Conservation (phyloP, 2,797 vertebrate genomes). For the Peromyscus eremicus region DNA sequence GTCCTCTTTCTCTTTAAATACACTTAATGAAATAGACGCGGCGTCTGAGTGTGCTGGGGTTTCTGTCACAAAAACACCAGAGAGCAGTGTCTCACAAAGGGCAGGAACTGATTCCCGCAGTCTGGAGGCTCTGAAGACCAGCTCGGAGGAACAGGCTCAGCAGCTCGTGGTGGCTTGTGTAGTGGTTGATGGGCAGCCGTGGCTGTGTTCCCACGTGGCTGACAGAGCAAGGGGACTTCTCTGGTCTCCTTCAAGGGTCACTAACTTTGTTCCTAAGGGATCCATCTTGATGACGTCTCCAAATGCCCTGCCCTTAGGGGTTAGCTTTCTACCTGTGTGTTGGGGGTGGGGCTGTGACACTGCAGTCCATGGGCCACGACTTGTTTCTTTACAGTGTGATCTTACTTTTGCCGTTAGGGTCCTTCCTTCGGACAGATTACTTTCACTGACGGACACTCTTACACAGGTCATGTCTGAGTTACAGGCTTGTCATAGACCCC, state of each 20-base stretch:
- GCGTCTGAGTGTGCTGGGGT: background rate
- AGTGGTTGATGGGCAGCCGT: background rate
- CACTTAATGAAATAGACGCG: constrained; percentile 32
- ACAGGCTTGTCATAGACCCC: background rate
- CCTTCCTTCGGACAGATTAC: background rate
- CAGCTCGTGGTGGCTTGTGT: background rate
- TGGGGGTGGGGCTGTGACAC: background rate
- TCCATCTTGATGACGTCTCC: background rate
- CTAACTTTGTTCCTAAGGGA: background rate
- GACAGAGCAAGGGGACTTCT: background rate
- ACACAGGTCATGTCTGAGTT: background rate
- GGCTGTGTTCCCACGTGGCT: background rate
- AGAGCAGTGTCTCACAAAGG: background rate
- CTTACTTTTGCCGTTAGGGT: background rate
- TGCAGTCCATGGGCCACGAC: background rate
- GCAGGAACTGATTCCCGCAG: background rate
- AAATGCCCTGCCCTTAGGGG: background rate
- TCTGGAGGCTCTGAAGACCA: background rate
- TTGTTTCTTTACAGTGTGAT: background rate
- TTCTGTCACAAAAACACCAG: background rate
- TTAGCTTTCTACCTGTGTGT: background rate
- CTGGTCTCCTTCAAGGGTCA: background rate
- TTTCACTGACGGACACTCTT: background rate
- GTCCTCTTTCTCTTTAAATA: constrained; percentile 16
- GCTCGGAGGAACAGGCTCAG: background rate